These are phyloP conservation scores for Saccostrea cuccullata DNA, from an alignment of 1,140 invertebrate genomes.

Conservation along the genomic window DNA sequence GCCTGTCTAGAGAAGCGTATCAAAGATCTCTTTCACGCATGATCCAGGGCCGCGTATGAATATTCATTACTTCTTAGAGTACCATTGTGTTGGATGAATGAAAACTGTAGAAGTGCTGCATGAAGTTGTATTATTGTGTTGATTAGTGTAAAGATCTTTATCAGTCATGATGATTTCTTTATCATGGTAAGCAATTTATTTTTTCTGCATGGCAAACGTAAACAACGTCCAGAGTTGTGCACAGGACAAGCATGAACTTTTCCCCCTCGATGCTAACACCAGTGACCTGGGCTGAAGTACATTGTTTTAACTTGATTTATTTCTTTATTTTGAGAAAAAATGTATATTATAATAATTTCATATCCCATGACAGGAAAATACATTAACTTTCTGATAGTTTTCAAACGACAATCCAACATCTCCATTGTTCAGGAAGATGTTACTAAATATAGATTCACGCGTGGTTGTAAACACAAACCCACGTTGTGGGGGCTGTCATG, in stretches of 20 bases:
- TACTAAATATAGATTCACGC: slow-evolving; percentile 4
- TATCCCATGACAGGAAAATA: too few species aligned
- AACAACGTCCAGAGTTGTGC: too few species aligned
- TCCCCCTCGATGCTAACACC: too few species aligned
- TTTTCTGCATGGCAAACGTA: neutral
- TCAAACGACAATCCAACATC: neutral
- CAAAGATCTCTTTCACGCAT: neutral
- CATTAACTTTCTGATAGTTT: neutral
- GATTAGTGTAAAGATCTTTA: neutral
- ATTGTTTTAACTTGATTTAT: too few species aligned
- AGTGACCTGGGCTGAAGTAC: too few species aligned
- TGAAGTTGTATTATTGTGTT: neutral
- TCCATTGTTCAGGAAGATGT: slow-evolving; percentile 11
- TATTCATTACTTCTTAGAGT: neutral
- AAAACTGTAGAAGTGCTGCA: neutral
- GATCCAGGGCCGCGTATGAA: slow-evolving; percentile 5
- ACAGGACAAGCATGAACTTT: too few species aligned
- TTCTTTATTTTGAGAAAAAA: too few species aligned
- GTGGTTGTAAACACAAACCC: neutral
- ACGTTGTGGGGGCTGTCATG: too few species aligned
- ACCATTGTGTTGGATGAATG: neutral
- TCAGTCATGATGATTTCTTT: neutral
- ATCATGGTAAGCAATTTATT: neutral
- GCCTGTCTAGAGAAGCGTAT: neutral
- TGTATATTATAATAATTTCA: too few species aligned